A percentile compares a stretch with the other conserved stretches of the same genome.
phyloP scores from a whole-genome alignment of 2,888 invertebrate genomes.

The Homarus gammarus region DNA sequence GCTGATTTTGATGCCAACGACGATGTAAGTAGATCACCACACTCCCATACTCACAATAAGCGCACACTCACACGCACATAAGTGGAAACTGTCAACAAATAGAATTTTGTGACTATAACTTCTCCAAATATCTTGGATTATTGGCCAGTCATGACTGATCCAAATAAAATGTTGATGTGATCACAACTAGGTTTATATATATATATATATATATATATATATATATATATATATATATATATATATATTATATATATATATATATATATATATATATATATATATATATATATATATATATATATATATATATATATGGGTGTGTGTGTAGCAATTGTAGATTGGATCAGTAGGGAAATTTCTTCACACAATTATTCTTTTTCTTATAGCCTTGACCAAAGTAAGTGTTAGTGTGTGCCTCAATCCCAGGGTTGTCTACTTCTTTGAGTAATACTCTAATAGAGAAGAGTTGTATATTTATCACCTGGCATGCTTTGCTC shows the following conservation, averaged over 20 bases:
- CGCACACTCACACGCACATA: conserved; percentile 72
- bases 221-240: too few relatives aligned
- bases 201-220: neutral
- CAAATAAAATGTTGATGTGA: neutral
- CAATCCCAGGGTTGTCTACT: conserved; percentile 34
- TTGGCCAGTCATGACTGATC: neutral
- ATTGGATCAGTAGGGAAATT: neutral
- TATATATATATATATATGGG: too few relatives aligned
- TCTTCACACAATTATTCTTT: conserved; percentile 2
- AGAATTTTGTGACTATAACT: neutral
- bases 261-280: too few relatives aligned
- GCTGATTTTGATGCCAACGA: conserved; percentile 69
- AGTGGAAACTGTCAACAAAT: conserved; percentile 4
- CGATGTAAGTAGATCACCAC: conserved; percentile 61
- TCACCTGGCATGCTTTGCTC: neutral
- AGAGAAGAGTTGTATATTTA: neutral
- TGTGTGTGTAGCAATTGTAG: neutral
- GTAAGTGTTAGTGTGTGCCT: conserved; percentile 45
- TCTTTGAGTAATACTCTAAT: conserved; percentile 4
- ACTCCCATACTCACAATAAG: conserved; percentile 61
- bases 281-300: neutral
- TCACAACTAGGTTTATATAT: neutral
- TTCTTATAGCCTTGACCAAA: conserved; percentile 15
- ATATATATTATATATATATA: too few relatives aligned
- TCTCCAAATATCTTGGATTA: neutral